phyloP scores from a whole-genome alignment of 2,113 vertebrate species.

The Hassar affinis region DNA sequence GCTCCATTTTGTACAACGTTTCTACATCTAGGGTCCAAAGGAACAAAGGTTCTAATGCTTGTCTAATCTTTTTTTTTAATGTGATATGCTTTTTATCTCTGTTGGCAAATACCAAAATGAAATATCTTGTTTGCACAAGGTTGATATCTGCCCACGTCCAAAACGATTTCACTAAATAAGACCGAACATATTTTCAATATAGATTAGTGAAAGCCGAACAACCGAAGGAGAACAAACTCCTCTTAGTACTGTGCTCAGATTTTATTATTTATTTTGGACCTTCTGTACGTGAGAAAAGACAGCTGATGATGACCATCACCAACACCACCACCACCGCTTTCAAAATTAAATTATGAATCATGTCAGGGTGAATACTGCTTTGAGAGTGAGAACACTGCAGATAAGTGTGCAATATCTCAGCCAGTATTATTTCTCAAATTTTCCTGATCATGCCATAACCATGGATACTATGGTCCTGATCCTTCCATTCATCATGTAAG shows the following conservation, averaged over 20 bases:
- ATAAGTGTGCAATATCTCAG: not conserved
- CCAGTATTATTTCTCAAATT: not conserved
- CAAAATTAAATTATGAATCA: slow-evolving; percentile 14
- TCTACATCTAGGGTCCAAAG: not conserved
- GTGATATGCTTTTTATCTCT: not conserved
- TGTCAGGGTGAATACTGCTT: not conserved
- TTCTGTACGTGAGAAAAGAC: slow-evolving; percentile 14
- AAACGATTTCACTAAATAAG: too few relatives aligned
- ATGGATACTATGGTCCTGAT: not conserved
- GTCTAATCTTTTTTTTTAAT: not conserved
- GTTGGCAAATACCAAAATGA: not conserved
- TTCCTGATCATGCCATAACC: not conserved
- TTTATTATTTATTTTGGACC: not conserved
- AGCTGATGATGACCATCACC: slow-evolving; percentile 7
- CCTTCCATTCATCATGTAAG: not conserved
- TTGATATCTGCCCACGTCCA: not conserved
- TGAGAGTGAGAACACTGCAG: slow-evolving; percentile 3
- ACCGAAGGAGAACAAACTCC: not conserved
- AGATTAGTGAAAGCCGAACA: not conserved
- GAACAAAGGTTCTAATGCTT: not conserved
- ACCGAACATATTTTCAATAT: not conserved
- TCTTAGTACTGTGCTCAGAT: not conserved
- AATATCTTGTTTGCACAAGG: not conserved
- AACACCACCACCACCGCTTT: not conserved
- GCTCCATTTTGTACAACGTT: not conserved